Evolutionary conservation across 2,797 vertebrate species (phyloP).

Genomic region (Pipistrellus pipistrellus): DNA sequence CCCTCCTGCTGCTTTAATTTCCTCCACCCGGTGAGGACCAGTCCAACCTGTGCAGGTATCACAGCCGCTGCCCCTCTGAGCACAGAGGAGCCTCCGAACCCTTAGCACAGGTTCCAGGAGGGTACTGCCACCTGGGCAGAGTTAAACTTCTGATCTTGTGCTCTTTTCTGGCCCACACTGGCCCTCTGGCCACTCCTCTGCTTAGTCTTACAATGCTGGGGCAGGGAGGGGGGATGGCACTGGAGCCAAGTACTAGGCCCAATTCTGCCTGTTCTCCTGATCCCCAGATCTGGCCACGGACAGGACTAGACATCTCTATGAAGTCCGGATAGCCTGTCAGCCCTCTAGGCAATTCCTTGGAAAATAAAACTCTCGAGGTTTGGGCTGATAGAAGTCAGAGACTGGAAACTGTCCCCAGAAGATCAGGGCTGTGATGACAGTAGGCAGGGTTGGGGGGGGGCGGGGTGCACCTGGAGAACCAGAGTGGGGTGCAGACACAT

Average conservation of each 20-base stretch:
- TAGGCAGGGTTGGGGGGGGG: accelerated
- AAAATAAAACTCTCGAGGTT: not conserved
- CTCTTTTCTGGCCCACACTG: not conserved
- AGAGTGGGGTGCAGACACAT: not conserved
- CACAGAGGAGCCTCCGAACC: not conserved
- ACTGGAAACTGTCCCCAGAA: not conserved
- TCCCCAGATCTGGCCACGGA: not conserved
- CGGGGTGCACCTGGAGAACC: too few species aligned
- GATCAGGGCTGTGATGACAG: not conserved
- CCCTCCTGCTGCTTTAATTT: not conserved
- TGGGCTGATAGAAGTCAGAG: not conserved
- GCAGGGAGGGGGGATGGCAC: accelerated
- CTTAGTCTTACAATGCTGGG: not conserved
- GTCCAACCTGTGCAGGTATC: not conserved
- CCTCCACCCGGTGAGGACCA: not conserved
- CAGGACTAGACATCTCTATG: too few species aligned
- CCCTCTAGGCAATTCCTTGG: too few species aligned
- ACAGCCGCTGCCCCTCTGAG: not conserved
- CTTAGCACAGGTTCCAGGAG: not conserved
- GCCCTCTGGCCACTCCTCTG: not conserved
- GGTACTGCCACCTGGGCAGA: not conserved
- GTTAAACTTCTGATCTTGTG: not conserved
- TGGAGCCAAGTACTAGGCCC: not conserved
- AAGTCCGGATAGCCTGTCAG: too few species aligned
- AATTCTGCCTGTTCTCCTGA: not conserved